A percentile compares a stretch with the other conserved stretches of the same genome.
phyloP scores from a whole-genome alignment of 2,113 vertebrate species.

The Eulemur macaco region DNA sequence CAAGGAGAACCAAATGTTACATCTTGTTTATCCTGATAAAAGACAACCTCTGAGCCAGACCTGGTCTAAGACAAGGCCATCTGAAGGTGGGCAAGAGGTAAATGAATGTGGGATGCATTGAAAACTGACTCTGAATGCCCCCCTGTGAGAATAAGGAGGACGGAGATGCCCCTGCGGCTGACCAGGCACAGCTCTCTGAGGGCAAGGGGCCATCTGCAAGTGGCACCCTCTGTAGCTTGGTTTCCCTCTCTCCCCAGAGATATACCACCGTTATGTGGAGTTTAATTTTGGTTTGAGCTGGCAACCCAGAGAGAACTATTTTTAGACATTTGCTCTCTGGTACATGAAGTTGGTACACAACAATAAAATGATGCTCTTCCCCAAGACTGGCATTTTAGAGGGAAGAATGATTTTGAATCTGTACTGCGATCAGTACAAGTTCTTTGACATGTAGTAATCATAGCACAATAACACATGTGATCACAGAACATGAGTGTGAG shows the following conservation, averaged over 20 bases:
- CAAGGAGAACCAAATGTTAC: constrained; percentile 33
- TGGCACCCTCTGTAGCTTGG: background rate
- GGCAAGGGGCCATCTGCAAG: background rate
- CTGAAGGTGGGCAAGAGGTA: background rate
- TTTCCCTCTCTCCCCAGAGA: background rate
- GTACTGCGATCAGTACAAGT: background rate
- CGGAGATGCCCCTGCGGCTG: background rate
- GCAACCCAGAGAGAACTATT: background rate
- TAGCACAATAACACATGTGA: background rate
- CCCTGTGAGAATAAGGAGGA: constrained; percentile 16
- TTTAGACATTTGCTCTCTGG: background rate
- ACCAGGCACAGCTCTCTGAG: background rate
- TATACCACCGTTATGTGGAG: background rate
- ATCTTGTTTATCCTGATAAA: constrained; percentile 18
- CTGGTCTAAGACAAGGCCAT: background rate
- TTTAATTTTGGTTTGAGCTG: constrained; percentile 14
- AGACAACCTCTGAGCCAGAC: background rate
- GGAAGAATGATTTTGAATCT: background rate
- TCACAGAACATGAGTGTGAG: background rate
- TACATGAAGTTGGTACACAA: background rate
- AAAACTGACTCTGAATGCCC: background rate
- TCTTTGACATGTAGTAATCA: accelerated
- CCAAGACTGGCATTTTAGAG: background rate
- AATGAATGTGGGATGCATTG: constrained; percentile 16
- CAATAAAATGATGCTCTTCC: background rate